Conservation (phyloP, 1,140 invertebrate genomes). For the Bursaphelenchus mucronatus region DNA sequence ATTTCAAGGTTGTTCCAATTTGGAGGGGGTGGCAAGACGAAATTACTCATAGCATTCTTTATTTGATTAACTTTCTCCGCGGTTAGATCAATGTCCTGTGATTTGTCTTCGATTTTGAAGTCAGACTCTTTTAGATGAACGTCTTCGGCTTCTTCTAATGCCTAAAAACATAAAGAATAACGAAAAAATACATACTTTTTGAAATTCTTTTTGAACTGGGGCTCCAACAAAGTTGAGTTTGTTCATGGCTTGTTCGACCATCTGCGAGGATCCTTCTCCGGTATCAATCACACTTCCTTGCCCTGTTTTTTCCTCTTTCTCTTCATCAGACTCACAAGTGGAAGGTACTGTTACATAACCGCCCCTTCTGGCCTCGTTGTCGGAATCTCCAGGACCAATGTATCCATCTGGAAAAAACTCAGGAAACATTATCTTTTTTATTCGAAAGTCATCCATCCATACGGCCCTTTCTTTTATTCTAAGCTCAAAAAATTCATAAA, state of each 20-base stretch:
- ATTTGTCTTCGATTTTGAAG: conserved; percentile 15
- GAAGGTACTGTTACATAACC: conserved; percentile 22
- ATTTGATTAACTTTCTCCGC: conserved; percentile 23
- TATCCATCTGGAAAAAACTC: conserved; percentile 22
- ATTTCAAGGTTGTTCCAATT: conserved; percentile 6
- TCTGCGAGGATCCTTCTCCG: conserved; percentile 8
- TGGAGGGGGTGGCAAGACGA: conserved; percentile 5
- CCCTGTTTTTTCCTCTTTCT: conserved; percentile 9
- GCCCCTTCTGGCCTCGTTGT: conserved; percentile 17
- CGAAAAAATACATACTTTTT: conserved; percentile 14
- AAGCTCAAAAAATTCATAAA: conserved; percentile 4
- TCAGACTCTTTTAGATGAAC: conserved; percentile 23
- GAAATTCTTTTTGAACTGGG: conserved; percentile 18
- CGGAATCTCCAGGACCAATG: conserved; percentile 21
- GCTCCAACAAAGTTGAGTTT: conserved; percentile 4
- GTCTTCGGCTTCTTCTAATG: conserved; percentile 3
- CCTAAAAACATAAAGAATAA: conserved; percentile 20
- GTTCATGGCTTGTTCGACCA: not conserved
- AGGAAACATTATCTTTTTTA: not conserved
- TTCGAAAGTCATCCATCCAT: not conserved
- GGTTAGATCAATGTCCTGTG: conserved; percentile 14
- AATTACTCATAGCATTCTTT: conserved; percentile 13
- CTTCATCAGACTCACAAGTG: conserved; percentile 6
- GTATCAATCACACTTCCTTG: conserved; percentile 3
- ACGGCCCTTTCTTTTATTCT: not conserved